Conservation (phyloP, 2,888 invertebrate genomes). For the Formica aserva region DNA sequence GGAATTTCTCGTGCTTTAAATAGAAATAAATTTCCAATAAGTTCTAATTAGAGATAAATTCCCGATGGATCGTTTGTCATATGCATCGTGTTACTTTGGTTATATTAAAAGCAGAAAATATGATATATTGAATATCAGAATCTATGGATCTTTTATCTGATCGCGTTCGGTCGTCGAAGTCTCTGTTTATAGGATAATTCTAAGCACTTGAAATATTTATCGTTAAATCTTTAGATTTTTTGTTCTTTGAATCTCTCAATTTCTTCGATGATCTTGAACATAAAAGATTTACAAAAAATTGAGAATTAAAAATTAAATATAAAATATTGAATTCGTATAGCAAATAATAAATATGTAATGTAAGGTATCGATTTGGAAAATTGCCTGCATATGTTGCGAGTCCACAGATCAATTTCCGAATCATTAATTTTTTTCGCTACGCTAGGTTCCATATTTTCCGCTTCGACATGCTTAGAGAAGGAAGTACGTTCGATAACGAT, state of each 20-base stretch:
- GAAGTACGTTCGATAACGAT: conserved; percentile 11
- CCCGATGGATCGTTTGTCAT: background rate
- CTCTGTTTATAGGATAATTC: background rate
- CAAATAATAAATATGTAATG: background rate
- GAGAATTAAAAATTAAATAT: background rate
- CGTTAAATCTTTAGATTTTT: background rate
- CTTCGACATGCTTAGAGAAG: background rate
- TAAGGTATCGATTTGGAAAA: background rate
- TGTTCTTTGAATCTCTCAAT: background rate
- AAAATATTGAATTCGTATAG: background rate
- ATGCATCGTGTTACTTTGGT: background rate
- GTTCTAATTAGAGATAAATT: background rate
- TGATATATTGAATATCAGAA: background rate
- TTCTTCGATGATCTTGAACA: background rate
- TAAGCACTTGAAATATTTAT: background rate
- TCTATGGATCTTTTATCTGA: background rate
- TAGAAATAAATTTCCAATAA: background rate
- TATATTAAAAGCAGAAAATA: background rate
- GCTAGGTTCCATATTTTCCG: background rate
- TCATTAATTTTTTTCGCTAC: background rate
- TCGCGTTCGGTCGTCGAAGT: background rate
- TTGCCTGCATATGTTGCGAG: background rate
- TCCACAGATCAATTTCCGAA: background rate
- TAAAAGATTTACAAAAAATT: background rate
- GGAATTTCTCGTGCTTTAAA: background rate